Percentiles rank a stretch among this genome's conserved stretches.
These are phyloP conservation scores for Stenchaetothrips biformis DNA, from an alignment of 2,888 invertebrate species.

Conservation along the genomic window DNA sequence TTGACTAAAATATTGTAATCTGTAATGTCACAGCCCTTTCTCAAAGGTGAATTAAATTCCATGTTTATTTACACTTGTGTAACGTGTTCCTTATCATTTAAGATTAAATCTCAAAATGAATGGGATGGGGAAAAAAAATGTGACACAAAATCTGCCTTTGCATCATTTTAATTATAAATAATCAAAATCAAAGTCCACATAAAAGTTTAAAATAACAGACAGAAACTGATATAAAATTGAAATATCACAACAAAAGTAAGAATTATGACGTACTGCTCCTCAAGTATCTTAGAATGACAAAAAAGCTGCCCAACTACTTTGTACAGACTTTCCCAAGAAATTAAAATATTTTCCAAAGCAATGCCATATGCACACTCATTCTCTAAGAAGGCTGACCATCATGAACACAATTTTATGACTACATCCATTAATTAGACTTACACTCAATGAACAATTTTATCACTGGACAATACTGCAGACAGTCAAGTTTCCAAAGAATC, in stretches of 20 bases:
- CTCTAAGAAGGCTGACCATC: neutral
- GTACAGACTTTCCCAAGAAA: too few relatives aligned
- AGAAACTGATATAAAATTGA: constrained; percentile 25
- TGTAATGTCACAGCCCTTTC: too few relatives aligned
- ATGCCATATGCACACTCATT: neutral
- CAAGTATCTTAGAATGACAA: neutral
- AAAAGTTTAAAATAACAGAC: constrained; percentile 16
- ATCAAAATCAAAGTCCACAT: constrained; percentile 16
- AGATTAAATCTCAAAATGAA: too few relatives aligned
- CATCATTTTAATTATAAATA: constrained; percentile 4
- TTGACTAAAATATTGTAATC: too few relatives aligned
- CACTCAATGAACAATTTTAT: neutral
- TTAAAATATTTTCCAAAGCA: too few relatives aligned
- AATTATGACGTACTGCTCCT: neutral
- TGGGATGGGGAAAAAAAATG: too few relatives aligned
- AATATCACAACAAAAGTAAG: constrained; percentile 24
- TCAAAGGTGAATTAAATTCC: too few relatives aligned
- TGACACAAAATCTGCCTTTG: neutral
- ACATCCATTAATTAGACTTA: neutral
- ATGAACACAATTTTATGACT: neutral
- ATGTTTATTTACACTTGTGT: too few relatives aligned
- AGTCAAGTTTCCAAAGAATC: constrained; percentile 6
- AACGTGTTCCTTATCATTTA: too few relatives aligned
- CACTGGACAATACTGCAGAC: constrained; percentile 10
- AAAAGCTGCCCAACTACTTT: neutral